phyloP scores from a whole-genome alignment of 2,797 vertebrate genomes.

The Mus caroli region DNA sequence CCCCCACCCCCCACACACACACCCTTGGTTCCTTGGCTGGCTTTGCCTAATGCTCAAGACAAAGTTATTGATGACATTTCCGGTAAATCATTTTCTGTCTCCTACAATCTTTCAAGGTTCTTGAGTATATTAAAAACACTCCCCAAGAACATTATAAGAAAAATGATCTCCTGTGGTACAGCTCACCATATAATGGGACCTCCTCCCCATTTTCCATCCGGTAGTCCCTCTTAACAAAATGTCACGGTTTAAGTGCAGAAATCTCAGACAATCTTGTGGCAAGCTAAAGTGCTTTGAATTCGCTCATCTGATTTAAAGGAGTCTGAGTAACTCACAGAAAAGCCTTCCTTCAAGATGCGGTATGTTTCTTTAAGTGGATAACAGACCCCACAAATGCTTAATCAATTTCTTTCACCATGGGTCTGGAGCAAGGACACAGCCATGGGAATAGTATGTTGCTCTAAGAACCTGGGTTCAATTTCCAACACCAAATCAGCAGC shows the following conservation, averaged over 20 bases:
- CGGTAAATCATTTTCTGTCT: conserved; percentile 44
- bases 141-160: conserved; percentile 67
- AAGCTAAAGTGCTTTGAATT: conserved; percentile 67
- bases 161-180: conserved; percentile 60
- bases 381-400: conserved; percentile 62
- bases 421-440: background rate
- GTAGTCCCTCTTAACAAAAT: conserved; percentile 67
- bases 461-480: background rate
- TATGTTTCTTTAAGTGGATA: conserved; percentile 41
- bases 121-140: conserved; percentile 76
- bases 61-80: conserved; percentile 58
- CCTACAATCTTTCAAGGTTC: conserved; percentile 70
- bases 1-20: background rate
- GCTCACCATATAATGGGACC: conserved; percentile 49
- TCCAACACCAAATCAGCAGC: background rate
- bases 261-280: conserved; percentile 48
- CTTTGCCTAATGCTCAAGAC: conserved; percentile 60
- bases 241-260: conserved; percentile 53
- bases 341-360: background rate
- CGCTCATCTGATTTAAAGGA: conserved; percentile 57
- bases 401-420: background rate
- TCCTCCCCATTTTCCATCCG: background rate
- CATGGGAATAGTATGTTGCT: background rate
- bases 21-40: background rate
- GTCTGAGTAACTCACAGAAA: background rate